Conservation (phyloP, 2,888 invertebrate species). For the Chrysopilus asiliformis region DNA sequence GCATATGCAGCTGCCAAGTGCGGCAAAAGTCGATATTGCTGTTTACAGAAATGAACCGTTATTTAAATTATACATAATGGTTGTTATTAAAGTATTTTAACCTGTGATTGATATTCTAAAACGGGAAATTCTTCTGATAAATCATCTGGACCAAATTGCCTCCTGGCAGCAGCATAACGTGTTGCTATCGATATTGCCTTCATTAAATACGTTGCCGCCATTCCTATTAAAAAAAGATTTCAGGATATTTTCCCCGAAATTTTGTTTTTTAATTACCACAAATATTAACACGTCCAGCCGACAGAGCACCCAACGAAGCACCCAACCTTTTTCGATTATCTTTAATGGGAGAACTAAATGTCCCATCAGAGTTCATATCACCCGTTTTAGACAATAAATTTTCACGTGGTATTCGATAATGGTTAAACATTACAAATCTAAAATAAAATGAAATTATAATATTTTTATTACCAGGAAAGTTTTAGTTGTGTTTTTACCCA, state of each 20-base stretch:
- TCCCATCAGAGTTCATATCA: conserved; percentile 72
- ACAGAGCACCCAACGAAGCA: conserved; percentile 68
- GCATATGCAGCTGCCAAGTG: conserved; percentile 57
- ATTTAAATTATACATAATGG: not conserved
- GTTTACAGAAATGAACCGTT: conserved; percentile 12
- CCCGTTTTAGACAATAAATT: conserved; percentile 73
- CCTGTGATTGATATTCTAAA: conserved; percentile 83
- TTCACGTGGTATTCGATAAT: conserved; percentile 66
- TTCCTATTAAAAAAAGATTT: conserved; percentile 18
- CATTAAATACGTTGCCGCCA: conserved; percentile 47
- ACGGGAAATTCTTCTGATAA: conserved; percentile 58
- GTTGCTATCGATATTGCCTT: conserved; percentile 72
- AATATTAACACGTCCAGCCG: conserved; percentile 71
- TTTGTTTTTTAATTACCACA: conserved; percentile 30
- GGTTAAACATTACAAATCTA: conserved; percentile 61
- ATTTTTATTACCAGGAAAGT: too few relatives aligned
- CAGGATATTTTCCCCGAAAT: conserved; percentile 1
- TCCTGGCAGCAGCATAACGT: conserved; percentile 72
- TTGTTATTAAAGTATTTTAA: conserved; percentile 22
- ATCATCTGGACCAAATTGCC: conserved; percentile 72
- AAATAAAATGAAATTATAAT: too few relatives aligned
- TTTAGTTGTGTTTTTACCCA: too few relatives aligned
- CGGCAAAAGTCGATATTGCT: conserved; percentile 70
- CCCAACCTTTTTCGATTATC: conserved; percentile 77
- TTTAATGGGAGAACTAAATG: conserved; percentile 64